These are phyloP conservation scores for Microchirus variegatus DNA, from an alignment of 2,797 vertebrate species.

Conservation along the genomic window DNA sequence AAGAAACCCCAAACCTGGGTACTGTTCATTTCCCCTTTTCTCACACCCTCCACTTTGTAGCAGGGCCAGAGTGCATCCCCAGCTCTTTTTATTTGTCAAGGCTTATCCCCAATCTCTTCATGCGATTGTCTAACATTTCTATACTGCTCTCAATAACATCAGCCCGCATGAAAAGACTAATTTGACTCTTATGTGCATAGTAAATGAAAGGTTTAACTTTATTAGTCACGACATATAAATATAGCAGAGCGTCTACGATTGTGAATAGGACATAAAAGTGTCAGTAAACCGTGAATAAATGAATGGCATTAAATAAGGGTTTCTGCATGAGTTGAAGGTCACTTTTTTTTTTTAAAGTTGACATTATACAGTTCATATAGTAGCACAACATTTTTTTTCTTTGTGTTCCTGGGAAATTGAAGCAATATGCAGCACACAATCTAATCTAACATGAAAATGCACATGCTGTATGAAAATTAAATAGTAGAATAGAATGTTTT, in stretches of 20 bases:
- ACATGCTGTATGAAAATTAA: not conserved
- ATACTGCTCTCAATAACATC: slow-evolving; percentile 66
- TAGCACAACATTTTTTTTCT: too few species aligned
- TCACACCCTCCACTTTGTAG: slow-evolving; percentile 73
- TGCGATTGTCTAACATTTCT: slow-evolving; percentile 57
- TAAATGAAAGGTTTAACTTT: slow-evolving; percentile 56
- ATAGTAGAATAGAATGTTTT: not conserved
- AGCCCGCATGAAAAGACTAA: slow-evolving; percentile 41
- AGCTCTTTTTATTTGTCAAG: slow-evolving; percentile 55
- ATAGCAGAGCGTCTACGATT: slow-evolving; percentile 6
- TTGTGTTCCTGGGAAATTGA: too few species aligned
- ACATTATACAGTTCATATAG: too few species aligned
- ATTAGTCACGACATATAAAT: slow-evolving; percentile 23
- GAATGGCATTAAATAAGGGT: too few species aligned
- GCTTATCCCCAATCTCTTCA: slow-evolving; percentile 63
- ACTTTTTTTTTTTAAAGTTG: too few species aligned
- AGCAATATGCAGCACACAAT: too few species aligned
- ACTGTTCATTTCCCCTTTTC: slow-evolving; percentile 72
- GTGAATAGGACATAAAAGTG: slow-evolving; percentile 3
- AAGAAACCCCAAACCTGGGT: slow-evolving; percentile 63
- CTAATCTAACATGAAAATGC: too few species aligned
- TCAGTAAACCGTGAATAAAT: too few species aligned
- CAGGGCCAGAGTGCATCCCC: slow-evolving; percentile 69
- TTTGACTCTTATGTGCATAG: slow-evolving; percentile 50
- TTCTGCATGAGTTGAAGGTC: too few species aligned